These are phyloP conservation scores for Cremastinae sp. DNA, from an alignment of 2,888 invertebrate genomes.

Conservation along the genomic window DNA sequence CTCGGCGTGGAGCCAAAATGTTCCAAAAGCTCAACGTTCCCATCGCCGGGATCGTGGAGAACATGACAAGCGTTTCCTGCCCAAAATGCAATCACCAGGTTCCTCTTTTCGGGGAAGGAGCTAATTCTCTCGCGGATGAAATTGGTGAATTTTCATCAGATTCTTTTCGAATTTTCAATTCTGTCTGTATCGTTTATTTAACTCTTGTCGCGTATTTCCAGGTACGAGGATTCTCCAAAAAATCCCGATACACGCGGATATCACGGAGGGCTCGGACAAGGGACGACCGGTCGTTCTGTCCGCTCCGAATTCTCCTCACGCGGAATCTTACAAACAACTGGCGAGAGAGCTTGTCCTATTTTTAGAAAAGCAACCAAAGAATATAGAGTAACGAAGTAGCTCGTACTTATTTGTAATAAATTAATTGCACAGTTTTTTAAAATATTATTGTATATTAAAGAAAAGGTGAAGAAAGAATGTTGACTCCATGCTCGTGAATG, in stretches of 20 bases:
- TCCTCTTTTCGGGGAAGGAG: constrained; percentile 87
- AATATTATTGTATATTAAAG: constrained; percentile 4
- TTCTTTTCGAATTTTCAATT: constrained; percentile 20
- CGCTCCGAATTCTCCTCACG: constrained; percentile 82
- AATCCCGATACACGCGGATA: constrained; percentile 87
- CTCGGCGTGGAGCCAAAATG: constrained; percentile 93
- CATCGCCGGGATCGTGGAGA: constrained; percentile 93
- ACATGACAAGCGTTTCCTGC: constrained; percentile 92
- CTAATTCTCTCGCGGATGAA: constrained; percentile 84
- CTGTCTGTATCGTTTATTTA: not conserved
- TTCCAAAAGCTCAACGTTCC: constrained; percentile 91
- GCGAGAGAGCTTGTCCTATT: constrained; percentile 72
- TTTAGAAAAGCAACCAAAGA: constrained; percentile 68
- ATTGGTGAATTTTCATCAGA: constrained; percentile 80
- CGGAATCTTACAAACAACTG: constrained; percentile 73
- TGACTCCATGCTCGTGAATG: not conserved
- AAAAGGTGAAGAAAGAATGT: constrained; percentile 8
- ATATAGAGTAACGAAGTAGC: constrained; percentile 46
- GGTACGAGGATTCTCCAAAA: constrained; percentile 85
- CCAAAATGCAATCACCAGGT: constrained; percentile 88
- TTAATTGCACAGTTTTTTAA: constrained; percentile 35
- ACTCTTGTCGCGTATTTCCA: constrained; percentile 55
- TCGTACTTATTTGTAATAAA: too few relatives aligned
- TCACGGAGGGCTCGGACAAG: constrained; percentile 86
- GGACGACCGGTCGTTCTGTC: constrained; percentile 89